A percentile compares a stretch with the other conserved stretches of the same genome.
Evolutionary conservation across 2,113 vertebrate genomes (phyloP).

Genomic region (Dolichotis patagonum): DNA sequence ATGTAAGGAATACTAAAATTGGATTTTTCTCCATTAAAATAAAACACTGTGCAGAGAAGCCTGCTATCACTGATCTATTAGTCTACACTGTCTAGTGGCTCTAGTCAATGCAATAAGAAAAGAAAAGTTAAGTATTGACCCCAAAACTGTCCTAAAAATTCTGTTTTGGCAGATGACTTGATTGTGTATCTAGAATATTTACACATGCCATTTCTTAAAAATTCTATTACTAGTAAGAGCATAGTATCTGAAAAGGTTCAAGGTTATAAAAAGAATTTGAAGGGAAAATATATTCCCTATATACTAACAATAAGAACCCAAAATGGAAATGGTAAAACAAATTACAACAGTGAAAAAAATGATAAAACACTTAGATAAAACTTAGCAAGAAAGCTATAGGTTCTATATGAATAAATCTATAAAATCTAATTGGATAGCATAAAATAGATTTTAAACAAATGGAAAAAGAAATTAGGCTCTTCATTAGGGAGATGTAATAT

Average conservation of each 20-base stretch:
- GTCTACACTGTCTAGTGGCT: neutral
- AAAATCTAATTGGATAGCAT: conserved; percentile 70
- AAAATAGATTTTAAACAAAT: conserved; percentile 70
- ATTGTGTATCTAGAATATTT: neutral
- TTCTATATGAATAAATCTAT: conserved; percentile 60
- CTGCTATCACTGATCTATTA: neutral
- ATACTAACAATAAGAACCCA: conserved; percentile 28
- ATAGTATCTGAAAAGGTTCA: neutral
- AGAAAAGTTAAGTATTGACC: conserved; percentile 31
- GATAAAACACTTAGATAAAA: conserved; percentile 42
- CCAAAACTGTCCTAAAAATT: neutral
- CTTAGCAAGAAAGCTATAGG: conserved; percentile 42
- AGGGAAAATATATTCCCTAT: neutral
- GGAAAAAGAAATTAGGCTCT: conserved; percentile 65
- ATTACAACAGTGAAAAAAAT: conserved; percentile 1
- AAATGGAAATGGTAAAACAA: conserved; percentile 40
- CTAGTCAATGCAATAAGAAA: conserved; percentile 45
- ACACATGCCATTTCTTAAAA: neutral
- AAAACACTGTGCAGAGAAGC: neutral
- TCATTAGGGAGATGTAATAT: conserved; percentile 52
- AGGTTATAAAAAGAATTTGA: neutral
- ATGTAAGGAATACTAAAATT: neutral
- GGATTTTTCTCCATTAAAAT: conserved; percentile 17
- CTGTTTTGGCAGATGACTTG: neutral
- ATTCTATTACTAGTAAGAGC: neutral